Evolutionary conservation across 1,140 invertebrate genomes (phyloP).

Genomic region (Mizuhopecten yessoensis): DNA sequence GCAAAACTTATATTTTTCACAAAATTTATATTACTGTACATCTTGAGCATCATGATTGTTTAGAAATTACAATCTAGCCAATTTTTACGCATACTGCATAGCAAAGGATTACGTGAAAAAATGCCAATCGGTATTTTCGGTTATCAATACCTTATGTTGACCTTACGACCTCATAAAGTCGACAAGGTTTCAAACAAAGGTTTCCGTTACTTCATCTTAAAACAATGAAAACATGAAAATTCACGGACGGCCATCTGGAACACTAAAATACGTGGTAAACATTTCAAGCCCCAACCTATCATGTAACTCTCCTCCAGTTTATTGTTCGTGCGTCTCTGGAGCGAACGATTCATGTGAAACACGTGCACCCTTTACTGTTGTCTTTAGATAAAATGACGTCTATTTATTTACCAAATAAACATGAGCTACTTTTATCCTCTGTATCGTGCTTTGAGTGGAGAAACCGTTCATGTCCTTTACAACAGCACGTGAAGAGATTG

Average conservation of each 20-base stretch:
- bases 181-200: background rate
- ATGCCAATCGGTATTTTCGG: background rate
- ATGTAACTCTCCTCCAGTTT: background rate
- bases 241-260: background rate
- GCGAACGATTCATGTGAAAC: background rate
- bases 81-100: too few species aligned
- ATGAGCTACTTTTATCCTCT: too few species aligned
- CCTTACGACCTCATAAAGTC: background rate
- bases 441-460: too few species aligned
- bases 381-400: slow-evolving; percentile 13
- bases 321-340: background rate
- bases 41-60: too few species aligned
- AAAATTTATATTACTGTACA: too few species aligned
- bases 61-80: too few species aligned
- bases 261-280: background rate
- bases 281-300: background rate
- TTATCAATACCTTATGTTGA: background rate
- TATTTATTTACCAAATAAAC: background rate
- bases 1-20: too few species aligned
- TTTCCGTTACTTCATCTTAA: background rate
- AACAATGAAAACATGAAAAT: background rate
- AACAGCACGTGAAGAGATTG: too few species aligned
- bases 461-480: too few species aligned
- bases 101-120: background rate
- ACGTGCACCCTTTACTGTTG: background rate